A percentile compares a stretch with the other conserved stretches of the same genome.
Conservation (phyloP, 2,113 vertebrate genomes). For the Crypturellus undulatus region DNA sequence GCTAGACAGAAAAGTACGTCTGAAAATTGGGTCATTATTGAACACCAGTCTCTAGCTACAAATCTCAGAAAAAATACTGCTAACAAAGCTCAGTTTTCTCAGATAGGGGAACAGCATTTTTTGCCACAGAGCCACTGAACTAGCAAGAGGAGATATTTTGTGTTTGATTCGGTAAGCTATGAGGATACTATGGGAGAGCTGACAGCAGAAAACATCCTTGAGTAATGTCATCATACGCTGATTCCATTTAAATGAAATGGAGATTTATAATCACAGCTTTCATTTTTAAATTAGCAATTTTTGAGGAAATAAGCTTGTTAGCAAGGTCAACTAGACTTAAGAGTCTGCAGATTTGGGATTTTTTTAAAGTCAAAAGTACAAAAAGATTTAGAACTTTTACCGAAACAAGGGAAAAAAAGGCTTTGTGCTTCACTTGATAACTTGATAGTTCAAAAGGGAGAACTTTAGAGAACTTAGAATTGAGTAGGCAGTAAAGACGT, state of each 20-base stretch:
- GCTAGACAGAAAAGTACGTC: neutral
- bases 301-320: neutral
- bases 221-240: neutral
- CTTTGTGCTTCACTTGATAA: neutral
- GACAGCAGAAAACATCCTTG: neutral
- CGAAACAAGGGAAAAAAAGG: neutral
- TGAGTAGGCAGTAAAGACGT: neutral
- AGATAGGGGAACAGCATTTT: neutral
- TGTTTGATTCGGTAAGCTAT: neutral
- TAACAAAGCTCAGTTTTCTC: neutral
- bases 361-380: neutral
- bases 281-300: neutral
- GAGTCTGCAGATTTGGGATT: rapidly evolving
- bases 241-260: neutral
- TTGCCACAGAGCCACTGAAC: neutral
- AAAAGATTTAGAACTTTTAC: neutral
- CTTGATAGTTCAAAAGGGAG: neutral
- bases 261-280: neutral
- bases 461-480: neutral
- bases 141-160: neutral
- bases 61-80: neutral
- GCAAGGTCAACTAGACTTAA: neutral
- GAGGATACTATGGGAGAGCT: neutral
- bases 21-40: neutral
- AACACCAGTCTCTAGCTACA: neutral